Evolutionary conservation across 2,797 vertebrate species (phyloP), one percentile per base, ranked within the genome.

Genomic region (Gila robusta): DNA sequence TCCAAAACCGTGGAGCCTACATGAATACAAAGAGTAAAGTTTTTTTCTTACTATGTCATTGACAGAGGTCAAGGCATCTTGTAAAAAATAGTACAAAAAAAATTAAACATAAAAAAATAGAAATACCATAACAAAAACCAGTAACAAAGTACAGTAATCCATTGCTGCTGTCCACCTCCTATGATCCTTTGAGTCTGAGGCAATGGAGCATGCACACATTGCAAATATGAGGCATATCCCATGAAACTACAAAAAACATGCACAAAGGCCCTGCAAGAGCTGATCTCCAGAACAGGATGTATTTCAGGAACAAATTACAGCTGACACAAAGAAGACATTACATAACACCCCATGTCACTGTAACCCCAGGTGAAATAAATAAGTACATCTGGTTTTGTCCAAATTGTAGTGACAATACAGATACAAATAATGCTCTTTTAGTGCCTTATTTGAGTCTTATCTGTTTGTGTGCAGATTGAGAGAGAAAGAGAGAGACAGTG

Each of bases 321-420:
- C 21, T 77, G 66, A 72, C 4, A 26, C 26, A 79, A 21, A 84
- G 5, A 70, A 32, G 35, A 80, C 23, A 79, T 44, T 6, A 21
- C 49, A 39, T 16, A 64, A 67, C 19, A 37, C 16, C 28, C 14
- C 14, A 67, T 47, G 10, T 78, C 37, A 81, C 47, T 56, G 41
- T 66, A 64, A 52, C 16, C 35, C 8, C 41, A 49, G 9, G 41
- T 32, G 47, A 76, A 69, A 37, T 19, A 39, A 8, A 86, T 82
- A 76, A 89, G 83, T 26, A 86, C 82, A 85, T 69, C n/a, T 59
- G 52, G 35, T 17, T 88, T 80, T 79, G 49, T 73, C 71, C 76
- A 84, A 39, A 23, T 32, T 77, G 5, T 44, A 44, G 21, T 59
- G 23, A 59, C 17, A 49, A 71, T 67, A n/a, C 12, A 56, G 49